These are phyloP conservation scores for Diarsia rubi DNA, from an alignment of 2,888 invertebrate genomes.

Conservation along the genomic window DNA sequence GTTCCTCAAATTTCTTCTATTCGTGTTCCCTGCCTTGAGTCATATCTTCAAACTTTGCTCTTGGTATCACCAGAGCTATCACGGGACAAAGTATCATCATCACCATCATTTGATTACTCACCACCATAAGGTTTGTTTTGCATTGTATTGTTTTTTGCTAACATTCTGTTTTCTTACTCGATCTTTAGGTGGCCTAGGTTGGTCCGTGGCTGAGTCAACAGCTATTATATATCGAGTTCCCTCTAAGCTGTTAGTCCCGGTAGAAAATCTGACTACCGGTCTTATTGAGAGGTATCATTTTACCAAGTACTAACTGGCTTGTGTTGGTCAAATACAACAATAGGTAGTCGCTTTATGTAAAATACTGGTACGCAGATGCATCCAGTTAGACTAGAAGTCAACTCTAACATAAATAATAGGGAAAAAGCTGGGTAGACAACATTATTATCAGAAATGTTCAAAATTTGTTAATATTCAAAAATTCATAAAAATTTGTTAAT, in stretches of 20 bases:
- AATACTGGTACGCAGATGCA: too few relatives aligned
- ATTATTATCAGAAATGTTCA: too few relatives aligned
- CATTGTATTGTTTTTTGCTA: neutral
- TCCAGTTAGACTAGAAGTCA: too few relatives aligned
- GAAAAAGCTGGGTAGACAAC: too few relatives aligned
- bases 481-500: too few relatives aligned
- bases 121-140: constrained; percentile 90
- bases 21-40: constrained; percentile 95
- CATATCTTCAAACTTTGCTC: constrained; percentile 96
- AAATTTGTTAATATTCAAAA: too few relatives aligned
- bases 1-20: constrained; percentile 94
- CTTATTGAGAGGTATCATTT: too few relatives aligned
- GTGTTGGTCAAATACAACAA: too few relatives aligned
- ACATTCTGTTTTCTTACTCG: neutral
- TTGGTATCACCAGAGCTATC: constrained; percentile 94
- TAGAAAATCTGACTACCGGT: too few relatives aligned
- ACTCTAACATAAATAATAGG: too few relatives aligned
- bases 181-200: neutral
- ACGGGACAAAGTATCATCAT: constrained; percentile 94
- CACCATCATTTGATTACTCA: constrained; percentile 96
- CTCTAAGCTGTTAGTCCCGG: neutral
- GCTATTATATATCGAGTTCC: neutral
- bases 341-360: too few relatives aligned
- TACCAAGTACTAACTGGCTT: too few relatives aligned
- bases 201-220: neutral